phyloP scores from a whole-genome alignment of 2,888 invertebrate genomes.

The Cataglyphis rosenhaueri region DNA sequence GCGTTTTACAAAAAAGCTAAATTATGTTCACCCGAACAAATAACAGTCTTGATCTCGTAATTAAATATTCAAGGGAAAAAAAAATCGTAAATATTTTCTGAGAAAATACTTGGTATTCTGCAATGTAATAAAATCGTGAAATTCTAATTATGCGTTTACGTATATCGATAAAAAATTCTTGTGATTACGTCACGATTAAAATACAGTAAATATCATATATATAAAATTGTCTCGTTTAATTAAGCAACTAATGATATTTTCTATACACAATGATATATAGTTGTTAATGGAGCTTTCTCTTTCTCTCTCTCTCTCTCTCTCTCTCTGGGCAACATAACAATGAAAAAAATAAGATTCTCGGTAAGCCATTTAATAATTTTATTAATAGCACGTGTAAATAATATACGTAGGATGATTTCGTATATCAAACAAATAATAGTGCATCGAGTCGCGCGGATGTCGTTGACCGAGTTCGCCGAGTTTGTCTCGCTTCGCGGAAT shows the following conservation, averaged over 20 bases:
- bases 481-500: slow-evolving; percentile 40
- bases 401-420: background rate
- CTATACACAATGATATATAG: background rate
- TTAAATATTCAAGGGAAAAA: slow-evolving; percentile 36
- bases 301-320: no score
- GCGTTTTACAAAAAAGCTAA: slow-evolving; percentile 22
- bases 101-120: slow-evolving; percentile 26
- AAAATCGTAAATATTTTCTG: slow-evolving; percentile 40
- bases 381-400: background rate
- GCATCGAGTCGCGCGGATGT: slow-evolving; percentile 30
- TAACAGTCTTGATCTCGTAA: slow-evolving; percentile 38
- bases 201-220: background rate
- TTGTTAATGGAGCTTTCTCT: background rate
- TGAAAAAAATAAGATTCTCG: background rate
- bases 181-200: background rate
- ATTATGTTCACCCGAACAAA: slow-evolving; percentile 16
- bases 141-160: slow-evolving; percentile 1
- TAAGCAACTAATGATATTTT: background rate
- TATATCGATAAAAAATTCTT: background rate
- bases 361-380: background rate
- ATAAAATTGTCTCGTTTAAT: background rate
- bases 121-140: slow-evolving; percentile 10
- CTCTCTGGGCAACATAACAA: background rate
- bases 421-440: slow-evolving; percentile 28
- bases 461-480: slow-evolving; percentile 37